Evolutionary conservation across 2,888 invertebrate species (phyloP), one percentile per base, ranked within the genome.

Genomic region (Tetranychus piercei): DNA sequence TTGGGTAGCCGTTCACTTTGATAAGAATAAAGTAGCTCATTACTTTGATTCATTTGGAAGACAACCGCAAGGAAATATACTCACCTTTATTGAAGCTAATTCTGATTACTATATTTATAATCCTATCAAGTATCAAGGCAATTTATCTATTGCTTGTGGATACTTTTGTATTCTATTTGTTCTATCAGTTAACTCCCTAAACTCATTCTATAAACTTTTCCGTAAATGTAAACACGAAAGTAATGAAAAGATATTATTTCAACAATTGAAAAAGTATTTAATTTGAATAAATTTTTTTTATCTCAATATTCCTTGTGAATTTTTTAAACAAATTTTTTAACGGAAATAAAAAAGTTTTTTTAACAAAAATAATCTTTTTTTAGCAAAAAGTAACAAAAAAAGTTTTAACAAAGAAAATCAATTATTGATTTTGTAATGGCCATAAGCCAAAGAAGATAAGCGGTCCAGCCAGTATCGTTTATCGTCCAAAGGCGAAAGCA

Each of bases 11-110:
- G 9, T 69, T n/a, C 8, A 69, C 23, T n/a, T 69, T 69, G 69
- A 69, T 6, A n/a, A 23, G 9, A 69, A 69, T 18, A 11, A n/a
- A 69, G 69, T 69, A 1, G 69, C 15, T 22, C 69, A 69, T 69
- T 69, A 69, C 23, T 69, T 69, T 69, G 69, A 69, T 69, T 69
- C 69, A 4, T 69, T 69, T n/a, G 69, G 69, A 18, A 9, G 20
- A n/a, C 11, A 9, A 9, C 69, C 69, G 6, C 11, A 69, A 69
- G 23, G 23, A 22, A 9, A 69, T 7, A n/a, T 22, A 22, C 23
- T 69, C 5, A 69, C 23, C 2, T 69, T 69, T n/a, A 22, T 69
- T 22, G 23, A 69, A 22, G 9, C 15, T 15, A n/a, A 18, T 23
- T 69, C 69, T 1, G n/a, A 69, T 11, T 22, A 69, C n/a, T 18